Evolutionary conservation across 2,797 vertebrate genomes (phyloP).

Genomic region (Lagorchestes hirsutus): DNA sequence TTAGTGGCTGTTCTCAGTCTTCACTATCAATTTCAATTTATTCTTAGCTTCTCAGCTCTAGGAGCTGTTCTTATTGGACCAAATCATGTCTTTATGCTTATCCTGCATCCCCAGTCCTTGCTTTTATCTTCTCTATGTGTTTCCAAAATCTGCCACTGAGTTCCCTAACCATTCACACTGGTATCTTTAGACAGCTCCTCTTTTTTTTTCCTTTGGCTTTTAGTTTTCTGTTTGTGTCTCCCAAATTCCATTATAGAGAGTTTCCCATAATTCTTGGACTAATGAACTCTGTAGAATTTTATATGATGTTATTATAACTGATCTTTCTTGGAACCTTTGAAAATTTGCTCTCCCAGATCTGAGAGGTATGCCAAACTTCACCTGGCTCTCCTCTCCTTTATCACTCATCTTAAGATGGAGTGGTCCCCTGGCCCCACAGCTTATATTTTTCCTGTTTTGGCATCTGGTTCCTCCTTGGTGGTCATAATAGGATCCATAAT

Average conservation of each 20-base stretch:
- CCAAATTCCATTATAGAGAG: not conserved
- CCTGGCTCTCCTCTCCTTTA: not conserved
- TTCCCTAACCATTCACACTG: not conserved
- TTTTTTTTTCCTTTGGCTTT: not conserved
- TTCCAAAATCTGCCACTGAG: not conserved
- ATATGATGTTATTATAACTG: not conserved
- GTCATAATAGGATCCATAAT: not conserved
- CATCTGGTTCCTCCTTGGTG: not conserved
- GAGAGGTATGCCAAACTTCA: not conserved
- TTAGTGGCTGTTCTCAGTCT: not conserved
- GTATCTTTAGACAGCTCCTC: not conserved
- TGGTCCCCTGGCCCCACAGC: not conserved
- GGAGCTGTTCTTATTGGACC: not conserved
- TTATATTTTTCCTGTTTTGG: not conserved
- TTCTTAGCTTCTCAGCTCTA: not conserved
- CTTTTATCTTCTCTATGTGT: not conserved
- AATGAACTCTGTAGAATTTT: not conserved
- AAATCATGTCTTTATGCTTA: not conserved
- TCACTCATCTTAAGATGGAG: not conserved
- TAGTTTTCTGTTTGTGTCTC: not conserved
- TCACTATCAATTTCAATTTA: not conserved
- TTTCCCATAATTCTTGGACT: not conserved
- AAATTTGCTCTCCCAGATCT: not conserved
- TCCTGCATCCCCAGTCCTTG: not conserved
- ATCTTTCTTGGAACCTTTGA: not conserved